phyloP scores from a whole-genome alignment of 2,888 invertebrate species.

The Pediacus dermestoides region DNA sequence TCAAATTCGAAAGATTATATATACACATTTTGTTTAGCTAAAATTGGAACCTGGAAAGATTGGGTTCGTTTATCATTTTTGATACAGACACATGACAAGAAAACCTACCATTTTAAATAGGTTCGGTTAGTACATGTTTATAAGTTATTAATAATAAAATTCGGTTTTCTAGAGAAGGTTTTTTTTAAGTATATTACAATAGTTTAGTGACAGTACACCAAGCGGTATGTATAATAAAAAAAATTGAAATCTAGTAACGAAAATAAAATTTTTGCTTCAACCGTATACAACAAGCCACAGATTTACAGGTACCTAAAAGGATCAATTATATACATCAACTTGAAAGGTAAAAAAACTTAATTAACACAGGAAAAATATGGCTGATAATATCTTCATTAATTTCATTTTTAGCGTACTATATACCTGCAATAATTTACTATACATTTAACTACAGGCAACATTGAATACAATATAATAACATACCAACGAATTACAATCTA shows the following conservation, averaged over 20 bases:
- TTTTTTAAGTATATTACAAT: constrained; percentile 41
- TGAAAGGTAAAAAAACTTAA: constrained; percentile 29
- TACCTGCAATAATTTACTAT: constrained; percentile 51
- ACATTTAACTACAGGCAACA: constrained; percentile 51
- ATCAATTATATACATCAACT: constrained; percentile 38
- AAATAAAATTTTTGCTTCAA: constrained; percentile 37
- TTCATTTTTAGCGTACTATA: constrained; percentile 28
- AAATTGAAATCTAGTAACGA: constrained; percentile 28
- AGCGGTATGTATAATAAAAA: constrained; percentile 22
- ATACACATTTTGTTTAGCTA: constrained; percentile 31
- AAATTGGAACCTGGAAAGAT: constrained; percentile 20
- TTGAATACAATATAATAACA: constrained; percentile 45
- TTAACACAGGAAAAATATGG: constrained; percentile 40
- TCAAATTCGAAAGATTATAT: constrained; percentile 27
- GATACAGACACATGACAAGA: constrained; percentile 35
- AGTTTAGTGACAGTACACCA: constrained; percentile 43
- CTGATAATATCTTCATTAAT: constrained; percentile 29
- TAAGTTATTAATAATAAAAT: constrained; percentile 44
- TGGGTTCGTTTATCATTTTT: constrained; percentile 8
- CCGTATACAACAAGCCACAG: constrained; percentile 50
- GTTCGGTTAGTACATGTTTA: constrained; percentile 39
- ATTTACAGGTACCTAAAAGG: constrained; percentile 50
- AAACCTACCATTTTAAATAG: constrained; percentile 30
- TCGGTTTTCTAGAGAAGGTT: constrained; percentile 50
- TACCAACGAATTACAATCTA: constrained; percentile 48